Evolutionary conservation across 2,797 vertebrate genomes (phyloP), one percentile per base, ranked within the genome.

Genomic region (Tragopan temminckii): DNA sequence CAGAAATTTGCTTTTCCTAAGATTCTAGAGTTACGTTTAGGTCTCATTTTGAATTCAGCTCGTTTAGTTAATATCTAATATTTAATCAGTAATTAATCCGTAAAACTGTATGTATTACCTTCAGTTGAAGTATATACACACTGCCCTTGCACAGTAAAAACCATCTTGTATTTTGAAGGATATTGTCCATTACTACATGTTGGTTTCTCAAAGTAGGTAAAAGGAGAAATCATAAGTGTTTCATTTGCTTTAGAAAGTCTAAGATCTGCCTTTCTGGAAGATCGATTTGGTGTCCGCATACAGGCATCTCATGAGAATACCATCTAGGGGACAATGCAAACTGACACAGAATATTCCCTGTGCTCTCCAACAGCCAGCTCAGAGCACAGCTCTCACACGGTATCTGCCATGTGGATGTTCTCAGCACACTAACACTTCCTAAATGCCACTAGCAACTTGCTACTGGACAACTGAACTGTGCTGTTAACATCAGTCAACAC

Each of bases 391-490:
- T 79, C 59, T 76, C 1, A 0, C 25, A 48, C 55, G 33, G 11
- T 53, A 52, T 82, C 64, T 82, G 68, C 81, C 42, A 29, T 0
- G 0, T 1, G 3, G 63, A 46, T 18, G 79, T 87, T 85, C 75
- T 57, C 52, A 87, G 53, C 58, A 43, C 3, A 2, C 5, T 70
- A 74, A 92, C 57, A 62, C 79, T 92, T 70, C 79, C 72, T n/a
- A 89, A 94, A 91, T 84, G 64, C 88, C 88, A 92, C 57, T 8
- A 77, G 71, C 48, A 81, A 35, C 67, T 80, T 69, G 83, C 38
- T 81, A 5, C 2, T 52, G 57, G 68, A 66, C 79, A 82, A 85
- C 15, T 7, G 24, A 93, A 53, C 58, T 69, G 74, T 58, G 46
- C 67, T 53, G 68, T 25, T 68, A 61, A 40, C 33, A 58, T 85